Evolutionary conservation across 2,888 invertebrate species (phyloP).

Genomic region (Mactromeris polynyma): DNA sequence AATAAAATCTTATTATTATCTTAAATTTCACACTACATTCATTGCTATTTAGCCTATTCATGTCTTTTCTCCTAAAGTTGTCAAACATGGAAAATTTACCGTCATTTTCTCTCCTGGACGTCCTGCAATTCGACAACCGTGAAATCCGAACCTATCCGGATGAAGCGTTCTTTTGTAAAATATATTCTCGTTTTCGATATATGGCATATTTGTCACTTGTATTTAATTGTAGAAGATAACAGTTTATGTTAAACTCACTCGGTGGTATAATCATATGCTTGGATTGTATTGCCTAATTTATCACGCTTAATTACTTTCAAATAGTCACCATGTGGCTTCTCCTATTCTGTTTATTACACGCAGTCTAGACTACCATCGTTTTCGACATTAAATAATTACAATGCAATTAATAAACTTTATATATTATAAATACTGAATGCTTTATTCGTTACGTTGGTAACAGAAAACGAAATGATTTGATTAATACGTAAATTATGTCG

Average conservation of each 20-base stretch:
- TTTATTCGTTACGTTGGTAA: not conserved
- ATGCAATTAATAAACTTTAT: constrained; percentile 2
- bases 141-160: constrained; percentile 24
- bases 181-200: constrained; percentile 29
- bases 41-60: not conserved
- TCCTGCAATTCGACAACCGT: constrained; percentile 25
- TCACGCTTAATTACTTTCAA: constrained; percentile 13
- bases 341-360: not conserved
- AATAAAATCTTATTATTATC: not conserved
- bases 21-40: constrained; percentile 5
- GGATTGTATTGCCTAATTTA: constrained; percentile 18
- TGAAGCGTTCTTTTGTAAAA: constrained; percentile 45
- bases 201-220: constrained; percentile 33
- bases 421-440: not conserved
- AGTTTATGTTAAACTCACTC: not conserved
- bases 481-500: not conserved
- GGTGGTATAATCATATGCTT: not conserved
- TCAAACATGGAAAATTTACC: constrained; percentile 52
- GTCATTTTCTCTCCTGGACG: constrained; percentile 54
- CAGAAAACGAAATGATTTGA: not conserved
- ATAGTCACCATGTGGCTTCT: not conserved
- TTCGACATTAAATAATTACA: not conserved
- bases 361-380: not conserved
- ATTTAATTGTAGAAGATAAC: not conserved
- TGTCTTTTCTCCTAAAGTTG: constrained; percentile 4